Base-by-base conservation (phyloP, 2,888 invertebrate species). In the Pasiphila rectangulata region DNA sequence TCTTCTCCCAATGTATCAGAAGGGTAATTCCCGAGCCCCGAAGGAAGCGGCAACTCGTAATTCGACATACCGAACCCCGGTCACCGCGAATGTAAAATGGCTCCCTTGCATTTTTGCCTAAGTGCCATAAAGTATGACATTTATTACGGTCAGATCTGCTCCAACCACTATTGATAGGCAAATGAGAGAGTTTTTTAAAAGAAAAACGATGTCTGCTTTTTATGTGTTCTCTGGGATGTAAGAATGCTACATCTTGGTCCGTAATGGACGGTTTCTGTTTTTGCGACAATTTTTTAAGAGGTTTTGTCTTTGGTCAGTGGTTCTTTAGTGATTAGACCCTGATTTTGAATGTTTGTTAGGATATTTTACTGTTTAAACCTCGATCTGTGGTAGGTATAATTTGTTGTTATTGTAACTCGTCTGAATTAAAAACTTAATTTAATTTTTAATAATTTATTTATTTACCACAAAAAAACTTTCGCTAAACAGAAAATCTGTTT, bases 161-260 rank as follows among this genome's bases (percentile, higher is more conserved):
- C 79, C 79, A 79, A 85, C 81, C 88, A 88, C 88, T 87, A 88
- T 88, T 87, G 88, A 87, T 87, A 88, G 88, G 87, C 88, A 88
- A 88, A 88, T 87, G 88, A 87, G 87, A 85, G 86, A 87, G 82
- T 83, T 85, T 88, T 87, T 87, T 88, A 87, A 88, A 87, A 87
- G 87, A 88, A 83, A 87, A 88, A 87, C 88, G 86, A 84, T 87
- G 88, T 87, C 88, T 88, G 88, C 73, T 83, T 87, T 88, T 88
- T 88, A 88, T 88, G 88, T 83, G 83, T 83, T 83, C 82, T 79
- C 76, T 75, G 80, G 79, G 78, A 79, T 79, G 77, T 80, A 75
- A 77, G 77, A 73, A 74, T 72, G 73, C 69, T 64, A 77, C 73
- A 79, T 75, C 46, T 74, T 69, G 70, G 72, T 56, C 61, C 63